Evolutionary conservation across 2,888 invertebrate genomes (phyloP).

Genomic region (Chrysomela aeneicollis): DNA sequence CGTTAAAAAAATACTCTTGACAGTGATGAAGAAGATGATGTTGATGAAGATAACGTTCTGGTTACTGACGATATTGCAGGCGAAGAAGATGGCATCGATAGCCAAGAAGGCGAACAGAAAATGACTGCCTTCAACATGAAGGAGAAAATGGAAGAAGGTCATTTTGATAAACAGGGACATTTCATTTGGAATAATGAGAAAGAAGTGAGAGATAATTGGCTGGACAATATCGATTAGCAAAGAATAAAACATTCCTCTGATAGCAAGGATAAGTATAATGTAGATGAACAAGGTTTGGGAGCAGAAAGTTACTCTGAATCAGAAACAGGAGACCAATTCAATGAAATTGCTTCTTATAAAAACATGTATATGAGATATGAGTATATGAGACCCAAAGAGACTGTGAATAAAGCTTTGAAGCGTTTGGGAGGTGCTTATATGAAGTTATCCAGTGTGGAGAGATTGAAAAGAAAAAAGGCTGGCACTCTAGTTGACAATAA

Average conservation of each 20-base stretch:
- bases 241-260: constrained; percentile 70
- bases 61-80: constrained; percentile 89
- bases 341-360: constrained; percentile 75
- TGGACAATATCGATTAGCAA: constrained; percentile 97
- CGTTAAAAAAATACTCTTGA: constrained; percentile 79
- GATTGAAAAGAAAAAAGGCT: constrained; percentile 78
- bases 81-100: constrained; percentile 64
- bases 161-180: constrained; percentile 94
- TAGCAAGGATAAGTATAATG: constrained; percentile 46
- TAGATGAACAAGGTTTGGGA: constrained; percentile 64
- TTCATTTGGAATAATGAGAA: constrained; percentile 94
- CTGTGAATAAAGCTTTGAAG: constrained; percentile 82
- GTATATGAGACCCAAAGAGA: constrained; percentile 82
- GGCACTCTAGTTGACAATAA: constrained; percentile 27
- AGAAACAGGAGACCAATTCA: constrained; percentile 68
- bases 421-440: constrained; percentile 78
- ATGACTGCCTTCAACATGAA: constrained; percentile 99
- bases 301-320: constrained; percentile 70
- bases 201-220: constrained; percentile 92
- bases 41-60: constrained; percentile 79
- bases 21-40: constrained; percentile 92
- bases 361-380: constrained; percentile 75
- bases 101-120: constrained; percentile 77
- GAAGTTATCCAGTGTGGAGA: constrained; percentile 82
- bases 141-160: constrained; percentile 97